These are phyloP conservation scores for Hyperopisus bebe DNA, from an alignment of 2,113 vertebrate species.

Conservation along the genomic window DNA sequence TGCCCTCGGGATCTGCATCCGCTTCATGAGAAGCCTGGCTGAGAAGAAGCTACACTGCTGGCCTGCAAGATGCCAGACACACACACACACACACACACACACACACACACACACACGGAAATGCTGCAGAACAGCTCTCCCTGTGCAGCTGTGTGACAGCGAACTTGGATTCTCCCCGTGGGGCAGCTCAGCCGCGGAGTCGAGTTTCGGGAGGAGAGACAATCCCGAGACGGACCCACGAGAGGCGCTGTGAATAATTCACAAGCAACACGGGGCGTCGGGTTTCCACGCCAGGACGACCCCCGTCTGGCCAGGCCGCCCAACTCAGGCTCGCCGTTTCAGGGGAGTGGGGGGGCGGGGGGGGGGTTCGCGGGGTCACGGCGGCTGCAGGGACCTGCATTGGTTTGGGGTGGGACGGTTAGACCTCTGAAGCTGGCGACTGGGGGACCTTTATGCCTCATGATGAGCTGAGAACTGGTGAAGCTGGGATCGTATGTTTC, in stretches of 20 bases:
- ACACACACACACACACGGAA: neutral
- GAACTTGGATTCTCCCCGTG: slow-evolving; percentile 52
- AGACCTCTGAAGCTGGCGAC: neutral
- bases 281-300: slow-evolving; percentile 41
- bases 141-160: slow-evolving; percentile 36
- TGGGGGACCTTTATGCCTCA: neutral
- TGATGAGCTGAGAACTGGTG: neutral
- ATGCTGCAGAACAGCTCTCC: slow-evolving; percentile 3
- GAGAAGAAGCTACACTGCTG: neutral
- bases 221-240: slow-evolving; percentile 50
- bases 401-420: neutral
- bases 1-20: neutral
- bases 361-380: slow-evolving; percentile 31
- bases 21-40: neutral
- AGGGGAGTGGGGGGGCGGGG: slow-evolving; percentile 15
- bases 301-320: slow-evolving; percentile 14
- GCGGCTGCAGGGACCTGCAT: neutral
- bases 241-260: slow-evolving; percentile 67
- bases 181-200: slow-evolving; percentile 43
- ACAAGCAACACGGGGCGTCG: slow-evolving; percentile 51
- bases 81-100: neutral
- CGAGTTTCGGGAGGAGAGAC: slow-evolving; percentile 58
- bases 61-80: neutral
- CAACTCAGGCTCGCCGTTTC: neutral
- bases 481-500: neutral